phyloP scores from a whole-genome alignment of 2,797 vertebrate genomes.

The Vultur gryphus region DNA sequence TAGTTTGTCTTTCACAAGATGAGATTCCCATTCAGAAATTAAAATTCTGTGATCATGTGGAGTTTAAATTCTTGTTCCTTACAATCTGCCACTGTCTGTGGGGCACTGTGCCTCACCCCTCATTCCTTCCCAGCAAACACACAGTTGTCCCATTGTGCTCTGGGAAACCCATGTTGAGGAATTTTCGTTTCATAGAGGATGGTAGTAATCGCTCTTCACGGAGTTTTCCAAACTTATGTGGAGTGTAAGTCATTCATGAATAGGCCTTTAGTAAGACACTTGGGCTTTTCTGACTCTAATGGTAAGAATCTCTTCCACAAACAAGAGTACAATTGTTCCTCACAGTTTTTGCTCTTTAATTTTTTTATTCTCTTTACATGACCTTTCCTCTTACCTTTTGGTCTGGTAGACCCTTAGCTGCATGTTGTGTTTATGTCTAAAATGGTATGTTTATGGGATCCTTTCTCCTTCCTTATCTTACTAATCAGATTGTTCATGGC shows the following conservation, averaged over 20 bases:
- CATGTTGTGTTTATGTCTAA: not conserved
- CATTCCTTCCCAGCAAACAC: not conserved
- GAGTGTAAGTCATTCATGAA: not conserved
- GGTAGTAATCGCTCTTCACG: not conserved
- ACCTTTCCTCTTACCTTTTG: not conserved
- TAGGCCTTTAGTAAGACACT: not conserved
- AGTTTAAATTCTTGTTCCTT: not conserved
- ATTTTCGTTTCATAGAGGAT: not conserved
- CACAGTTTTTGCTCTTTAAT: not conserved
- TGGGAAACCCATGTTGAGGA: not conserved
- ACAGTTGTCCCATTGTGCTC: not conserved
- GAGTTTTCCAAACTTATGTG: not conserved
- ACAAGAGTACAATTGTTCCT: not conserved
- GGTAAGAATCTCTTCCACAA: not conserved
- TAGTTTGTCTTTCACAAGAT: not conserved
- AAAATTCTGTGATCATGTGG: not conserved
- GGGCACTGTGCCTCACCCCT: not conserved
- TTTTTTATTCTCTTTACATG: not conserved
- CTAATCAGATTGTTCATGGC: conserved; percentile 15
- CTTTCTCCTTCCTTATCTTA: not conserved
- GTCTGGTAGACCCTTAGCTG: not conserved
- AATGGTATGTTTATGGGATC: not conserved
- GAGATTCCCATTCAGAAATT: not conserved
- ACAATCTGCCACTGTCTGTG: not conserved
- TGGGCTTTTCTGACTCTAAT: not conserved